Evolutionary conservation across 1,140 invertebrate genomes (phyloP), one percentile per base, ranked within the genome.

Genomic region (Cyclina sinensis): DNA sequence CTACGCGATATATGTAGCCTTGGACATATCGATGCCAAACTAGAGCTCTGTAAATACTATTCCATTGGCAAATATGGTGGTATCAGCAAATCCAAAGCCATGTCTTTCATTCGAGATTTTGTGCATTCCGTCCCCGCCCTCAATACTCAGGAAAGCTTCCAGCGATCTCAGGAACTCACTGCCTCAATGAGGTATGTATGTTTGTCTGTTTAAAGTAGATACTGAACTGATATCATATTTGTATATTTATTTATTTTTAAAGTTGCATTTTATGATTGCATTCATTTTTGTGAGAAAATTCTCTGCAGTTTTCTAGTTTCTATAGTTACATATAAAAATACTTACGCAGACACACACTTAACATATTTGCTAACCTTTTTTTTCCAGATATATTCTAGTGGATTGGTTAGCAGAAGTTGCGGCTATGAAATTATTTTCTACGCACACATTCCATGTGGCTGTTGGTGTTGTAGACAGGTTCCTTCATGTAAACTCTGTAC

Each of bases 341-440:
- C n/a, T n/a, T n/a, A n/a, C n/a, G n/a, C n/a, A n/a, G n/a, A n/a
- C n/a, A n/a, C n/a, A n/a, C n/a, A n/a, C n/a, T n/a, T n/a, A 43
- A 43, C 14, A 43, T 43, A 7, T 4, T 43, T 43, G 43, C 14
- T 43, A 43, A 7, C 43, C 4, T 43, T n/a, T 62, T 80, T 83
- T 48, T 89, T 93, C n/a, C 90, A 95, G 95, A 76, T 95, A 95
- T 57, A 95, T 95, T 70, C 87, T 95, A 48, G 92, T 95, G 0
- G 95, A 95, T 80, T 95, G 95, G 95, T 85, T 95, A 39, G 94
- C 95, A 43, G 95, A 95, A 88, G 95, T 95, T 3, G 94, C 94
- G 37, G 91, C 91, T 18, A 95, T 95, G 95, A 95, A 95, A 82
- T 92, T 93, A 59, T 95, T 95, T 86, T 92, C 92, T 48, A 94